Conservation (phyloP, 2,113 vertebrate genomes). For the Muntiacus muntjak region DNA sequence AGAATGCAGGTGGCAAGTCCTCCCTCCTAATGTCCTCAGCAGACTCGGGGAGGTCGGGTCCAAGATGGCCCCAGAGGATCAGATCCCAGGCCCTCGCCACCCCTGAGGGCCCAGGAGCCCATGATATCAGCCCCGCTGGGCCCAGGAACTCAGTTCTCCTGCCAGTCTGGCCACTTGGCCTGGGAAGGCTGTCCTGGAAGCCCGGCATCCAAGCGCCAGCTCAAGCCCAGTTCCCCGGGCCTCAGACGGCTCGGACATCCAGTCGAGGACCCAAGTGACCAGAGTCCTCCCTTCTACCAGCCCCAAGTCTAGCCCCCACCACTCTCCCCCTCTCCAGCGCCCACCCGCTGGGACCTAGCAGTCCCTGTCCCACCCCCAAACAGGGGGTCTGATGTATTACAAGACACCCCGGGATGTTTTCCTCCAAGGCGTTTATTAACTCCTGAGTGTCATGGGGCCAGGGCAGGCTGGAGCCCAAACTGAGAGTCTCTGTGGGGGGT, state of each 20-base stretch:
- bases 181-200: not conserved
- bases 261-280: not conserved
- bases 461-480: slow-evolving; percentile 20
- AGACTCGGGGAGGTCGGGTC: not conserved
- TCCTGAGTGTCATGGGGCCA: slow-evolving; percentile 58
- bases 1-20: not conserved
- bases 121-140: not conserved
- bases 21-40: not conserved
- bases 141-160: not conserved
- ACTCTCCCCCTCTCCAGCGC: not conserved
- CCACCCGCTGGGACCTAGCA: not conserved
- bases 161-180: not conserved
- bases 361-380: not conserved
- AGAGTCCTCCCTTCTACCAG: not conserved
- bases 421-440: slow-evolving; percentile 68
- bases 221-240: not conserved
- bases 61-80: not conserved
- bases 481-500: slow-evolving; percentile 9
- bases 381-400: slow-evolving; percentile 35
- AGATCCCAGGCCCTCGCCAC: fast-evolving
- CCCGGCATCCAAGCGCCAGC: not conserved
- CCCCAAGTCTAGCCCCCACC: not conserved
- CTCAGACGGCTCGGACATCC: not conserved
- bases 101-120: not conserved
- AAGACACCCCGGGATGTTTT: slow-evolving; percentile 42